phyloP scores from a whole-genome alignment of 92 coral and sea anemone genomes.

The Zoanthus sansibaricus region DNA sequence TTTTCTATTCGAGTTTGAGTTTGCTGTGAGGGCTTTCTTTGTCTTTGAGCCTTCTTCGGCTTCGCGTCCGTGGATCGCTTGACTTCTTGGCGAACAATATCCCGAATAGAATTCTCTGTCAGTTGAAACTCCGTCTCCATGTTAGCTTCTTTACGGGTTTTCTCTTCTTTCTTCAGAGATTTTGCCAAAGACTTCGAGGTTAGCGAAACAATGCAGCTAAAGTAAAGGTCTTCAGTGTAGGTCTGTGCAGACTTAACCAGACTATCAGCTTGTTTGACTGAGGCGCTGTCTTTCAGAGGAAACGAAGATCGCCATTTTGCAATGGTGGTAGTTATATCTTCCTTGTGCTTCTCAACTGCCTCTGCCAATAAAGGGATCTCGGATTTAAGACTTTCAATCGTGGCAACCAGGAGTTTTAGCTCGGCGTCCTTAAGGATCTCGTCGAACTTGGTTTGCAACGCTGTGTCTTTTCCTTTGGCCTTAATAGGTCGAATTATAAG shows the following conservation, averaged over 20 bases:
- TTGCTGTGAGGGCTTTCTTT: neutral
- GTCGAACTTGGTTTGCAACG: slow-evolving; percentile 54
- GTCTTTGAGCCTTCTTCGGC: neutral
- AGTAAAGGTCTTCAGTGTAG: neutral
- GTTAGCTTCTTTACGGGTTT: no score
- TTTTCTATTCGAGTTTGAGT: neutral
- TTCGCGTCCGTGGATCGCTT: slow-evolving; percentile 10
- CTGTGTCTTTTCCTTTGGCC: no score
- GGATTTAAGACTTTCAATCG: slow-evolving; percentile 7
- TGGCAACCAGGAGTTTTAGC: slow-evolving; percentile 46
- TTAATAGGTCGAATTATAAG: slow-evolving; percentile 20
- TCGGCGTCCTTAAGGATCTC: slow-evolving; percentile 47
- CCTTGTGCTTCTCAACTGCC: no score
- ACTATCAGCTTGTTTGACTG: neutral
- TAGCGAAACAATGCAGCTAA: slow-evolving; percentile 32
- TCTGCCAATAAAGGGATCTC: no score
- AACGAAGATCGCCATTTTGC: slow-evolving; percentile 38
- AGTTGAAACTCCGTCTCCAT: no score
- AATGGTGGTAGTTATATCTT: no score
- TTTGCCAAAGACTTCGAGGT: slow-evolving; percentile 45
- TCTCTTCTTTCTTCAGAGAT: no score
- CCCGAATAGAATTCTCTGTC: no score
- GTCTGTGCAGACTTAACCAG: neutral
- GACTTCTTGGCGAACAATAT: slow-evolving; percentile 7
- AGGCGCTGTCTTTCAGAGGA: neutral